phyloP scores from a whole-genome alignment of 2,888 invertebrate genomes.

The Chloroclystis v-ata region DNA sequence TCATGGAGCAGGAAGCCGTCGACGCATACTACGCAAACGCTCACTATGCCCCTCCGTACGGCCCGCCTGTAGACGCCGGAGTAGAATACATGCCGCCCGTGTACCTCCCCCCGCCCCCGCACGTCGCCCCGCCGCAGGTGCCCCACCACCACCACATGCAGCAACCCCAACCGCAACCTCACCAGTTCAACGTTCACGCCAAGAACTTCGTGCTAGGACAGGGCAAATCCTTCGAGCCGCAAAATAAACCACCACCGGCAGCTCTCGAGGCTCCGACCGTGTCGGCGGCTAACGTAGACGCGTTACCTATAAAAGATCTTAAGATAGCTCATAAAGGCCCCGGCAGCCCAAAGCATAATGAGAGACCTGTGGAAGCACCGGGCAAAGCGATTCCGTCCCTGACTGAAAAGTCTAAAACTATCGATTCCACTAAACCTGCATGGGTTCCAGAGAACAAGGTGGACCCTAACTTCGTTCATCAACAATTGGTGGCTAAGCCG shows the following conservation, averaged over 20 bases:
- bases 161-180: constrained; percentile 53
- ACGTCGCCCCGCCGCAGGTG: constrained; percentile 52
- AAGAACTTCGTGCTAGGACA: constrained; percentile 73
- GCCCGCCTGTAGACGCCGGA: constrained; percentile 57
- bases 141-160: constrained; percentile 44
- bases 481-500: constrained; percentile 41
- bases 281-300: constrained; percentile 48
- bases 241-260: constrained; percentile 54
- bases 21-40: constrained; percentile 69
- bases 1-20: constrained; percentile 72
- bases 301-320: constrained; percentile 65
- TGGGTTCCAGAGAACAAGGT: constrained; percentile 54
- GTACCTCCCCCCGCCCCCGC: constrained; percentile 63
- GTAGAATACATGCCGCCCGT: constrained; percentile 69
- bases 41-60: constrained; percentile 62
- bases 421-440: constrained; percentile 53
- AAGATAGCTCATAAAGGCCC: constrained; percentile 59
- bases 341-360: constrained; percentile 59
- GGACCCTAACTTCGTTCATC: constrained; percentile 28
- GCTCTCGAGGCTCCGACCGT: constrained; percentile 42
- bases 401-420: constrained; percentile 52
- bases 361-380: constrained; percentile 41
- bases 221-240: constrained; percentile 46
- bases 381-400: constrained; percentile 41
- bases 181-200: constrained; percentile 73